Percentiles rank a stretch among this genome's conserved stretches.
These are phyloP conservation scores for Caretta caretta DNA, from an alignment of 2,113 vertebrate species.

Conservation along the genomic window DNA sequence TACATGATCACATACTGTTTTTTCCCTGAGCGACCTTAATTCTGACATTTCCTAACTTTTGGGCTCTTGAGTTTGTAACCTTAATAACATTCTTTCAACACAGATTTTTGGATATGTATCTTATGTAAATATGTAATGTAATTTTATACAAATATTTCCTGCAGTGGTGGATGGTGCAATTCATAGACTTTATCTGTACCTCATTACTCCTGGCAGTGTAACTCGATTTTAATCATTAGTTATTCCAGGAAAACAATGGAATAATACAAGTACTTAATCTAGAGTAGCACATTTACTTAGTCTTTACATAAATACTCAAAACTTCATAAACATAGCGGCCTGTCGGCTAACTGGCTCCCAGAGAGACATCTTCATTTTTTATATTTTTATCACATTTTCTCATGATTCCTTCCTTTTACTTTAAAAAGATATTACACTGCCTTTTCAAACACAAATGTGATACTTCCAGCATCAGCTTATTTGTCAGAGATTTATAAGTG, in stretches of 20 bases:
- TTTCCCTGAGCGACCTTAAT: background rate
- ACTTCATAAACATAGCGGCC: slow-evolving; percentile 2
- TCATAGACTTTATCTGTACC: background rate
- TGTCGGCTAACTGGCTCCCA: slow-evolving; percentile 3
- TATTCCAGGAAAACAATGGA: background rate
- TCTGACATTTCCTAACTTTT: slow-evolving; percentile 10
- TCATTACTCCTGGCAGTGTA: slow-evolving; percentile 11
- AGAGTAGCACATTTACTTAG: background rate
- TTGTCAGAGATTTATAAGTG: background rate
- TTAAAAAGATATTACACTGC: background rate
- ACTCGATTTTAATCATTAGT: background rate
- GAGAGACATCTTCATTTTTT: background rate
- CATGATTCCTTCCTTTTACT: background rate
- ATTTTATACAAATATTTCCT: background rate
- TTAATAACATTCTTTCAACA: slow-evolving; percentile 2
- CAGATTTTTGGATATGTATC: background rate
- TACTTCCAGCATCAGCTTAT: background rate
- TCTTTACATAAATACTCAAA: slow-evolving; percentile 8
- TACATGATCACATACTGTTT: background rate
- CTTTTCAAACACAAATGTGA: background rate
- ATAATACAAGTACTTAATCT: background rate
- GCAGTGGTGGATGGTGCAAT: background rate
- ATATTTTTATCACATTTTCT: background rate
- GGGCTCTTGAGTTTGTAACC: slow-evolving; percentile 24
- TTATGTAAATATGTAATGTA: background rate